These are phyloP conservation scores for Scelioninae gen. 1 DNA, from an alignment of 2,888 invertebrate species.

Conservation along the genomic window DNA sequence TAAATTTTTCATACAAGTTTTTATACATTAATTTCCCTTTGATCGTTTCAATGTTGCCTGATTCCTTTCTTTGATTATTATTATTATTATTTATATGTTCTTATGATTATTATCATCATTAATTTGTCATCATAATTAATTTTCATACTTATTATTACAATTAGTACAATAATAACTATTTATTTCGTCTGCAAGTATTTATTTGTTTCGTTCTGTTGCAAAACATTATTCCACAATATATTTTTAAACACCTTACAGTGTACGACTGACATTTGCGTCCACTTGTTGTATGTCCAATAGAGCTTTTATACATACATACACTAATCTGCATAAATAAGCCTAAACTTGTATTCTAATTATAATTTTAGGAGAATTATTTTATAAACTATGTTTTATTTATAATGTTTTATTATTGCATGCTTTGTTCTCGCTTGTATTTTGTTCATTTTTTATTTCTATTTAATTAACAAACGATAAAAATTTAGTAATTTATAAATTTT, in stretches of 20 bases:
- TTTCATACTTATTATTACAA: conserved; percentile 11
- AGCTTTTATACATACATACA: conserved; percentile 67
- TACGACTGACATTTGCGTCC: conserved; percentile 75
- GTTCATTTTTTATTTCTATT: not conserved
- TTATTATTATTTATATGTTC: conserved; percentile 83
- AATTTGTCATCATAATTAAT: conserved; percentile 74
- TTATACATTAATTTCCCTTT: conserved; percentile 84
- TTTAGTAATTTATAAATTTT: too few relatives aligned
- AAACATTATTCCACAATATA: conserved; percentile 74
- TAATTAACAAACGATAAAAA: too few relatives aligned
- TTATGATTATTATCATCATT: conserved; percentile 85
- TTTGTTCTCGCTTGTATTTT: not conserved
- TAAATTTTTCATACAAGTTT: conserved; percentile 68
- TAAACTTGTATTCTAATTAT: not conserved
- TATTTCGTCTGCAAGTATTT: conserved; percentile 23
- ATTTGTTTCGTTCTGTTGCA: conserved; percentile 4
- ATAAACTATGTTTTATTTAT: not conserved
- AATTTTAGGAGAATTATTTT: not conserved
- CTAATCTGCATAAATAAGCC: conserved; percentile 66
- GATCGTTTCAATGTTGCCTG: conserved; percentile 87
- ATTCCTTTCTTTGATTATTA: conserved; percentile 85
- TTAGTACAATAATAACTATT: conserved; percentile 51
- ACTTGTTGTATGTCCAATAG: conserved; percentile 72
- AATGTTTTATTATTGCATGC: not conserved
- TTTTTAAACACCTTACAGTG: conserved; percentile 73